Evolutionary conservation across 2,113 vertebrate species (phyloP).

Genomic region (Rissa tridactyla): DNA sequence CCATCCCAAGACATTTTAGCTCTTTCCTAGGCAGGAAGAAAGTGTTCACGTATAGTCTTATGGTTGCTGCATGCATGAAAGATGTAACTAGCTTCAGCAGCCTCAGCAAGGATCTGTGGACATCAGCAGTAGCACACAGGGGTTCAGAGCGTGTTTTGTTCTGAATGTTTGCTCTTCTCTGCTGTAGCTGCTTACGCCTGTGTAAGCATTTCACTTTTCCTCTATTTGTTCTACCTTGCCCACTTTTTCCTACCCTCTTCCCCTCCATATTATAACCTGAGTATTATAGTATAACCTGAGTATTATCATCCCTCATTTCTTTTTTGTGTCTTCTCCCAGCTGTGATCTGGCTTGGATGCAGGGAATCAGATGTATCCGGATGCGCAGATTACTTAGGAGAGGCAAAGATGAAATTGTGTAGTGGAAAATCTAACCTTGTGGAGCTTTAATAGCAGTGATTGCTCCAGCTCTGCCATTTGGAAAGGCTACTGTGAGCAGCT

Average conservation of each 20-base stretch:
- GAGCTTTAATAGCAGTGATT: background rate
- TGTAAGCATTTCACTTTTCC: background rate
- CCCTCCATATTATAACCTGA: background rate
- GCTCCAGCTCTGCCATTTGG: background rate
- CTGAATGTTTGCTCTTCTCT: background rate
- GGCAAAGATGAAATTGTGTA: background rate
- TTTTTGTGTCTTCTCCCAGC: background rate
- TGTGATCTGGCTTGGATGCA: background rate
- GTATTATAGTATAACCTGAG: too few species aligned
- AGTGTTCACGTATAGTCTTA: background rate
- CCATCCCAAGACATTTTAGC: background rate
- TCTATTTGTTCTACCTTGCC: background rate
- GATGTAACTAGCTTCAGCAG: background rate
- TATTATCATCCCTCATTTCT: background rate
- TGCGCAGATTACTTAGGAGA: background rate
- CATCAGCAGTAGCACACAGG: background rate
- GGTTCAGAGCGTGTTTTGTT: background rate
- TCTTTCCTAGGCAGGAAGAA: background rate
- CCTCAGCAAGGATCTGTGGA: background rate
- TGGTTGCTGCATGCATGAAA: background rate
- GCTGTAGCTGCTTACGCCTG: background rate
- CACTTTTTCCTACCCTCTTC: background rate
- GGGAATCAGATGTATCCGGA: background rate
- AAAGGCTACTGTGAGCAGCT: background rate
- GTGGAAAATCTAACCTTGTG: background rate